These are phyloP conservation scores for Diplolepis rosae DNA, from an alignment of 2,888 invertebrate species.

Conservation along the genomic window DNA sequence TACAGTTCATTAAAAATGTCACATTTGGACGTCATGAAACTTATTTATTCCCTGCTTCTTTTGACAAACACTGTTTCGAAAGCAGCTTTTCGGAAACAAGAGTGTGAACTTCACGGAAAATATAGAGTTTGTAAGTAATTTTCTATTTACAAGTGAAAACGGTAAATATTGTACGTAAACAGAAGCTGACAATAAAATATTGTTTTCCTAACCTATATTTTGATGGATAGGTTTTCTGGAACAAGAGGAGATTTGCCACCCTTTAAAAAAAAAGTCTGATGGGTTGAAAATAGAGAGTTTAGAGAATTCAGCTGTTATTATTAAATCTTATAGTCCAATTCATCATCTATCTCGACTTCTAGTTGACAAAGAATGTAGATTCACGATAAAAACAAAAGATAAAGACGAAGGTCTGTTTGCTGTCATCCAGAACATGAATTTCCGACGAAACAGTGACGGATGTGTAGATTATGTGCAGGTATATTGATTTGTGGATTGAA, in stretches of 20 bases:
- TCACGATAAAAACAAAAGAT: slow-evolving; percentile 53
- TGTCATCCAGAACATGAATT: slow-evolving; percentile 75
- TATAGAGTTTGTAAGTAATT: slow-evolving; percentile 50
- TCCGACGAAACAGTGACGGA: slow-evolving; percentile 70
- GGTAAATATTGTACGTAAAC: background rate
- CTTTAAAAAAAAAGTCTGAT: slow-evolving; percentile 27
- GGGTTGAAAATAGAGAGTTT: slow-evolving; percentile 35
- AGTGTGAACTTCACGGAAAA: background rate
- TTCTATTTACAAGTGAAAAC: background rate
- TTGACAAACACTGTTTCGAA: slow-evolving; percentile 31
- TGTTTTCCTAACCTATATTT: background rate
- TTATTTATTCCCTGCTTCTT: slow-evolving; percentile 46
- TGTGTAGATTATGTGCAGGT: slow-evolving; percentile 76
- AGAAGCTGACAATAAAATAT: background rate
- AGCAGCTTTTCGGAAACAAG: background rate
- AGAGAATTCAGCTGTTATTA: slow-evolving; percentile 23
- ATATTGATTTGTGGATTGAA: slow-evolving; percentile 19
- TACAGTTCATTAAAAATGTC: slow-evolving; percentile 53
- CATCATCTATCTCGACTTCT: background rate
- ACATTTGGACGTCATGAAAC: slow-evolving; percentile 33
- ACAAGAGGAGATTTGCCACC: slow-evolving; percentile 54
- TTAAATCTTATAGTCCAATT: slow-evolving; percentile 1
- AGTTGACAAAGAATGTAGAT: slow-evolving; percentile 54
- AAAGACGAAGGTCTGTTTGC: slow-evolving; percentile 73
- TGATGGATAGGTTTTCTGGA: slow-evolving; percentile 54